Evolutionary conservation across 1,140 invertebrate genomes (phyloP), one percentile per base, ranked within the genome.

Genomic region (Eriocheir sinensis): DNA sequence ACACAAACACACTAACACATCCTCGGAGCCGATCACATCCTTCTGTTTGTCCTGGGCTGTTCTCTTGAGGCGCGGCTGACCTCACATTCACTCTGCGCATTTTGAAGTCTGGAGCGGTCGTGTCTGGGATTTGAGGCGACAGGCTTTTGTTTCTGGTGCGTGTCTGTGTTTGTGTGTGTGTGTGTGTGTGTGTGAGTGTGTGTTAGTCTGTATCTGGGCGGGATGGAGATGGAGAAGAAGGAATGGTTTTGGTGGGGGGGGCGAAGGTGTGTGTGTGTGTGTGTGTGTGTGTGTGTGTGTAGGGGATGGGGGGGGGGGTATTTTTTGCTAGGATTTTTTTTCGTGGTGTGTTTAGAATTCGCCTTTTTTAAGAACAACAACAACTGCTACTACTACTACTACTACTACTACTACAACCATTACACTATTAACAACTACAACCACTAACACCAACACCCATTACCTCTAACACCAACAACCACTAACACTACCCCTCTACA

Each of bases 21-120:
- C 89, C 89, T 34, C 15, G 86, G 89, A 89, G 60, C 17, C 21
- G 21, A 21, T 6, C 12, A 72, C 17, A 93, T 89, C 85, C 93
- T 89, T 72, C 53, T 89, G 80, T 94, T 94, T 94, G 40, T 60
- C 34, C 93, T 48, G 36, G 93, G 93, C 89, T 89, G 81, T 94
- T 60, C 38, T 44, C 53, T 88, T 89, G 89, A 94, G 93, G 40
- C 86, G 88, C 85, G 0, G 53, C 93, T 80, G n/a, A 40, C 60
- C 12, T 36, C 44, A 88, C 86, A 89, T 94, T 86, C 44, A 34
- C 85, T 53, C 53, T 41, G 93, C 86, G 93, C 89, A 79, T 94
- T 94, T 94, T 94, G 93, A 94, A 89, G 89, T 21, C 48, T 89
- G 38, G 86, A 60, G 48, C 32, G 93, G 36, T 60, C 36, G 86